phyloP scores from a whole-genome alignment of 1,140 invertebrate genomes.

The Nephila pilipes region DNA sequence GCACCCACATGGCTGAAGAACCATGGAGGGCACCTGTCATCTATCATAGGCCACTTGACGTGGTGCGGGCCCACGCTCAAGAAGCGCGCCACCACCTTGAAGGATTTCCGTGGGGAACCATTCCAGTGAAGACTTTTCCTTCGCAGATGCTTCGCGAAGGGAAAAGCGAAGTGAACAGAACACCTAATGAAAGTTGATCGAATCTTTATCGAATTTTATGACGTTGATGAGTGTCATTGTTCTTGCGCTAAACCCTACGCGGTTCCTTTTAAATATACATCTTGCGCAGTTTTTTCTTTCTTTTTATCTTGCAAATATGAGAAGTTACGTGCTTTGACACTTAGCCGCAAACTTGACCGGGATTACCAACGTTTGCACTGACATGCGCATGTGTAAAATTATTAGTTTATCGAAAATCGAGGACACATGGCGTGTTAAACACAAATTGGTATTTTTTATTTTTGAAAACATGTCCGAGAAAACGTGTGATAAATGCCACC shows the following conservation, averaged over 20 bases:
- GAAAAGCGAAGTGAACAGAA: not conserved
- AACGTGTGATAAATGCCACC: no score
- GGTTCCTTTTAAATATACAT: not conserved
- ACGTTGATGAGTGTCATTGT: slow-evolving; percentile 1
- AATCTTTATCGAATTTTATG: no score
- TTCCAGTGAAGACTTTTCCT: not conserved
- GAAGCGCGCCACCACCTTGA: slow-evolving; percentile 48
- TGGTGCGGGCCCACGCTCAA: slow-evolving; percentile 50
- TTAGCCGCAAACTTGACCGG: not conserved
- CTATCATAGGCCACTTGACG: slow-evolving; percentile 65
- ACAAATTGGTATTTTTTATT: no score
- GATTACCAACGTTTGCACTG: not conserved
- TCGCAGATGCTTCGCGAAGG: no score
- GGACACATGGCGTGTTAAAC: no score
- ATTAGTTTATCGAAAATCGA: no score
- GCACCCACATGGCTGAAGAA: slow-evolving; percentile 11
- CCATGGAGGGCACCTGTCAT: slow-evolving; percentile 38
- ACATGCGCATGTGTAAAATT: not conserved
- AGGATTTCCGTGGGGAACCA: not conserved
- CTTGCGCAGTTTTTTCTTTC: not conserved
- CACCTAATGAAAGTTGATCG: not conserved
- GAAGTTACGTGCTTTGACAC: no score
- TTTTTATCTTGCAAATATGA: no score
- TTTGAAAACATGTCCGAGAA: no score
- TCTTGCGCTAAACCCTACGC: slow-evolving; percentile 27